Conservation (phyloP, 1,140 invertebrate genomes). For the Drosophila lowei region DNA sequence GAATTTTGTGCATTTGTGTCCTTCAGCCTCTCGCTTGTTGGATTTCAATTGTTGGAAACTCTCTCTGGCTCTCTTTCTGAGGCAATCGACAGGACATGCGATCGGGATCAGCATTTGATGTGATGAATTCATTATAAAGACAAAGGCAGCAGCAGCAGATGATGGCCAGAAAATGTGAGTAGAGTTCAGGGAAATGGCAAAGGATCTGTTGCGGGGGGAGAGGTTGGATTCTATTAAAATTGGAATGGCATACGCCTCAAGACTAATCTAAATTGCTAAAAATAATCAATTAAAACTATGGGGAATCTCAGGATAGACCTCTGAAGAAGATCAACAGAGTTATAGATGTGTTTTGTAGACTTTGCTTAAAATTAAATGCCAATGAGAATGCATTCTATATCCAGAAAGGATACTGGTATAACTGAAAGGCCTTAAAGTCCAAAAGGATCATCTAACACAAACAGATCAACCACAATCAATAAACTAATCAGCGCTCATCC, state of each 20-base stretch:
- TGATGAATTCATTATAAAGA: slow-evolving; percentile 61
- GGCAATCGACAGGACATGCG: slow-evolving; percentile 40
- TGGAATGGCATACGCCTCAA: not conserved
- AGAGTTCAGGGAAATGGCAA: not conserved
- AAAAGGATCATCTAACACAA: no score
- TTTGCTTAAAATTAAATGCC: no score
- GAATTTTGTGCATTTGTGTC: slow-evolving; percentile 56
- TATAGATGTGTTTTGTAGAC: no score
- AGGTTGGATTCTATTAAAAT: not conserved
- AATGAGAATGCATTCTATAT: no score
- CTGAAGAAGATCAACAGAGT: no score
- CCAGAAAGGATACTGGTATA: no score
- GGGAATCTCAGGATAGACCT: no score
- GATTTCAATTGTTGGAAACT: slow-evolving; percentile 42
- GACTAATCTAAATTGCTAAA: no score
- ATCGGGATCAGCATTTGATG: slow-evolving; percentile 57
- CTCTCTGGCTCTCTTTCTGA: slow-evolving; percentile 24
- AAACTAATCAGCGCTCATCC: no score
- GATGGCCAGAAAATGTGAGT: slow-evolving; percentile 9
- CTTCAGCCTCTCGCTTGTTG: slow-evolving; percentile 31
- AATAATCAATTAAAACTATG: no score
- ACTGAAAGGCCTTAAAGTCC: no score
- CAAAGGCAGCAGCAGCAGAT: slow-evolving; percentile 21
- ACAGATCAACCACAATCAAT: no score
- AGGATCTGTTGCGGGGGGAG: not conserved